phyloP scores from a whole-genome alignment of 1,140 invertebrate species.

The Pissodes strobi region DNA sequence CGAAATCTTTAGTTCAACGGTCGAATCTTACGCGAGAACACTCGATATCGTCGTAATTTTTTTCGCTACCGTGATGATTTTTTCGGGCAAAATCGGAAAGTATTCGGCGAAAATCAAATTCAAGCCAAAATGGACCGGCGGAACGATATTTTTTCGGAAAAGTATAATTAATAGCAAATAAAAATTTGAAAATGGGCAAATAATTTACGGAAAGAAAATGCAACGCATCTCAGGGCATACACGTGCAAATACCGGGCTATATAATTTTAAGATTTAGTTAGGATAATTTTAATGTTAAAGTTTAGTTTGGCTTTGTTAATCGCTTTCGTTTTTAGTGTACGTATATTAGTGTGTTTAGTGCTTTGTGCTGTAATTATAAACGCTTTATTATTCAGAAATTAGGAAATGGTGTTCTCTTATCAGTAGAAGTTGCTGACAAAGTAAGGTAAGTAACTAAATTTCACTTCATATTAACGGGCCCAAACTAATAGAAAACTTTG shows the following conservation, averaged over 20 bases:
- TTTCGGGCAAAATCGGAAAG: slow-evolving; percentile 31
- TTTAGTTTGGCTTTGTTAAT: slow-evolving; percentile 2
- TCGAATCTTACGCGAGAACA: slow-evolving; percentile 18
- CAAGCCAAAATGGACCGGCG: slow-evolving; percentile 13
- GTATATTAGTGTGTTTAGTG: slow-evolving; percentile 13
- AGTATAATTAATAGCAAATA: background rate
- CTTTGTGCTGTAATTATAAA: background rate
- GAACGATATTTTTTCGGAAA: background rate
- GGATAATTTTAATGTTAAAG: too few relatives aligned
- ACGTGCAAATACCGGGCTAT: slow-evolving; percentile 38
- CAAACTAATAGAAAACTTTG: too few relatives aligned
- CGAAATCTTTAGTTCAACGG: slow-evolving; percentile 19
- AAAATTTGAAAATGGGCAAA: slow-evolving; percentile 24
- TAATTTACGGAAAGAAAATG: slow-evolving; percentile 27
- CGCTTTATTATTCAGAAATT: too few relatives aligned
- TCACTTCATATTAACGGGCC: too few relatives aligned
- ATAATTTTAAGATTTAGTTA: slow-evolving; percentile 26
- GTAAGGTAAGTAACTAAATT: too few relatives aligned
- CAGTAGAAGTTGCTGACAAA: too few relatives aligned
- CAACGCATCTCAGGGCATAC: slow-evolving; percentile 36
- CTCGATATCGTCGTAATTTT: background rate
- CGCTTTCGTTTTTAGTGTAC: slow-evolving; percentile 21
- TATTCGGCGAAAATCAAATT: slow-evolving; percentile 26
- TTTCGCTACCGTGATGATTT: slow-evolving; percentile 25
- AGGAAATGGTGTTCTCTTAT: too few relatives aligned